Evolutionary conservation across 2,797 vertebrate genomes (phyloP).

Genomic region (Anguilla pacifica): DNA sequence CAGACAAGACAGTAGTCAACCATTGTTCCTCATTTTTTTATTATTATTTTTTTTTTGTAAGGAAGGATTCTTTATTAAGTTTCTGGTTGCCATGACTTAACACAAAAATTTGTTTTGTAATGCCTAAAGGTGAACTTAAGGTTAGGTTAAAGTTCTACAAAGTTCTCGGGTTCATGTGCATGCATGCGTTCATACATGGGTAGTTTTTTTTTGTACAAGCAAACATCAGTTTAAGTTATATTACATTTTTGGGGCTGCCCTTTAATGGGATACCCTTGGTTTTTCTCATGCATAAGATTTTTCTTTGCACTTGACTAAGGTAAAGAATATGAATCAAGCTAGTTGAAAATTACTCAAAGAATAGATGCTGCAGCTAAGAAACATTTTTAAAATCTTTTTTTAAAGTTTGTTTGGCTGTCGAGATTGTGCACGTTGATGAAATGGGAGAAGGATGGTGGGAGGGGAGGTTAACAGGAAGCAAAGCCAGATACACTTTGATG

Average conservation of each 20-base stretch:
- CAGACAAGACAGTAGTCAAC: constrained; percentile 42
- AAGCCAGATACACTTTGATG: constrained; percentile 37
- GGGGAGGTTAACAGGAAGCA: constrained; percentile 14
- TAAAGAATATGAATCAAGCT: background rate
- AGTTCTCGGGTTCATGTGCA: background rate
- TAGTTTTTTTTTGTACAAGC: background rate
- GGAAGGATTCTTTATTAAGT: background rate
- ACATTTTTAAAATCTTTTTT: background rate
- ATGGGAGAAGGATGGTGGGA: background rate
- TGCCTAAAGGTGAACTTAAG: background rate
- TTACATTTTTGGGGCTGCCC: background rate
- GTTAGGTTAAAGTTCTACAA: background rate
- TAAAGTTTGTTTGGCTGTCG: constrained; percentile 5
- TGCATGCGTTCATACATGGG: background rate
- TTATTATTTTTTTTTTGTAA: background rate
- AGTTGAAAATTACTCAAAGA: background rate
- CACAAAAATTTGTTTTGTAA: background rate
- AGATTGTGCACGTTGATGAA: constrained; percentile 16
- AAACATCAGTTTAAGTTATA: background rate
- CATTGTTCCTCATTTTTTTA: constrained; percentile 32
- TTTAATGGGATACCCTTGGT: background rate
- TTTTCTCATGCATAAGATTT: background rate
- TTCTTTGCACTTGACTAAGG: background rate
- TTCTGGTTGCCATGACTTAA: background rate
- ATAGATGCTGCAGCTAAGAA: background rate